Evolutionary conservation across 2,797 vertebrate species (phyloP), one percentile per base, ranked within the genome.

Genomic region (Pseudomugil tenellus): DNA sequence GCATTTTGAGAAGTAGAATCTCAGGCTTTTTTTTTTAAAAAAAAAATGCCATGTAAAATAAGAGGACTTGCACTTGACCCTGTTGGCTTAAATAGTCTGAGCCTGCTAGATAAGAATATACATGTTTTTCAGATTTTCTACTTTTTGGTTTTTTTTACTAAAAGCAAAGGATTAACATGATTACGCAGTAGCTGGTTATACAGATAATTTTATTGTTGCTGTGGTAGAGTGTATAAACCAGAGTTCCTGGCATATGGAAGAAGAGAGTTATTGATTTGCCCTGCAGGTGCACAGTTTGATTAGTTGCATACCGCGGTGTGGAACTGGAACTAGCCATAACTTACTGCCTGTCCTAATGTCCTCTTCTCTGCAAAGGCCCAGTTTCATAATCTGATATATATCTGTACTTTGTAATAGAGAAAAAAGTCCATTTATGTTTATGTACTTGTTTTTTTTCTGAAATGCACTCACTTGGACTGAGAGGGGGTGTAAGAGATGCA

Each of bases 181-280:
- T 63, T 78, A 70, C 32, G 28, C 16, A 46, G 10, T 19, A 57
- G n/a, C 21, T 62, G 37, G 67, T 70, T 76, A 23, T 66, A 32
- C 32, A 6, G 49, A 28, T 66, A 43, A 5, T 48, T 35, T 68
- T 67, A n/a, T 53, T 29, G 25, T 52, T 37, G 37, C 26, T 1
- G 0, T 58, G 61, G 10, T 23, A 48, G 25, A 37, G 48, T 58
- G 56, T 43, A 3, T 61, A 21, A 72, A 49, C 49, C 34, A 58
- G 48, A 63, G 57, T 35, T 53, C 13, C 66, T 63, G 16, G 63
- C 35, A 19, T 69, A 52, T 66, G 71, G 46, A 70, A 58, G 59
- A 60, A 60, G 57, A 62, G 70, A 66, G 77, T 53, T 80, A 88
- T 91, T 77, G 86, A 90, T 91, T 86, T 32, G 53, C 57, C 64